These are phyloP conservation scores for Tribolium freemani DNA, from an alignment of 2,888 invertebrate species.

Conservation along the genomic window DNA sequence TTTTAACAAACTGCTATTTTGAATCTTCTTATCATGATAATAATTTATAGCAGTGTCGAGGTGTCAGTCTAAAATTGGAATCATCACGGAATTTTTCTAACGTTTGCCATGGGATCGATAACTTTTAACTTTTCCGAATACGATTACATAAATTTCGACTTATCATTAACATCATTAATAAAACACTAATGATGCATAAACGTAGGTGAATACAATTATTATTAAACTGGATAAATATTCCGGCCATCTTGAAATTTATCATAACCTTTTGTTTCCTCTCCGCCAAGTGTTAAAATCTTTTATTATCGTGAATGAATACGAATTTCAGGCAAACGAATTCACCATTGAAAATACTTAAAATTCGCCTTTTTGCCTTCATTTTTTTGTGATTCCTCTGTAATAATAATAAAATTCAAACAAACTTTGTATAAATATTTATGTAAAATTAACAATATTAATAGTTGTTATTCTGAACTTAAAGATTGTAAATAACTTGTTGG, in stretches of 20 bases:
- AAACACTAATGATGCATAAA: no score
- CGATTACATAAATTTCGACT: not conserved
- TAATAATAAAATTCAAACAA: constrained; percentile 28
- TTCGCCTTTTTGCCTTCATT: constrained; percentile 31
- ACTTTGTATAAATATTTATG: constrained; percentile 33
- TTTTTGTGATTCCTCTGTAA: constrained; percentile 29
- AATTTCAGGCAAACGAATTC: constrained; percentile 21
- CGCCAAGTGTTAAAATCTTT: not conserved
- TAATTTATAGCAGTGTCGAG: no score
- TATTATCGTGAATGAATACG: constrained; percentile 12
- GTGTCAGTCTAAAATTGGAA: no score
- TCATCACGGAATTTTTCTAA: no score
- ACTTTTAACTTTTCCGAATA: no score
- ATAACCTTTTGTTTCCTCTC: not conserved
- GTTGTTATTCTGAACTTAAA: constrained; percentile 30
- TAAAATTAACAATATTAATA: constrained; percentile 27
- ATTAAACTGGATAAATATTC: not conserved
- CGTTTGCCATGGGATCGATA: no score
- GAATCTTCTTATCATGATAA: no score
- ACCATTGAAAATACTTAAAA: constrained; percentile 27
- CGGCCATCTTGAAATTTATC: not conserved
- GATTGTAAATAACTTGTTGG: constrained; percentile 25
- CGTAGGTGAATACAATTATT: not conserved
- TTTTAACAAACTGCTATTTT: no score
- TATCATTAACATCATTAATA: not conserved